A percentile compares a stretch with the other conserved stretches of the same genome.
Evolutionary conservation across 1,140 invertebrate genomes (phyloP).

Genomic region (Sitodiplosis mosellana): DNA sequence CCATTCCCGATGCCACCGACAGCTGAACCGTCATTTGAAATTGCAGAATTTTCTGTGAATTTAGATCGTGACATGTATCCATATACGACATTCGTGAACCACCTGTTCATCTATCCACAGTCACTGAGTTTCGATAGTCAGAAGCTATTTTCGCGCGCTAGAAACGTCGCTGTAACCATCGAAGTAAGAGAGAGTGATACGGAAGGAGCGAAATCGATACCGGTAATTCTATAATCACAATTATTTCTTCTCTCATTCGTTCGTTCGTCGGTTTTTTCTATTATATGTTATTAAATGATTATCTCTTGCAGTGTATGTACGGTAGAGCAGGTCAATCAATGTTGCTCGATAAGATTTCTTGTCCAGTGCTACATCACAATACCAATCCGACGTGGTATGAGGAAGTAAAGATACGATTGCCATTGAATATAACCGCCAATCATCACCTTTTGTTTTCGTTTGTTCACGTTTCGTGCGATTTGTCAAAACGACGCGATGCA

Average conservation of each 20-base stretch:
- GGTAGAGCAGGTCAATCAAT: conserved; percentile 43
- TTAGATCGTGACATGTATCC: conserved; percentile 54
- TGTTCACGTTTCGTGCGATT: conserved; percentile 73
- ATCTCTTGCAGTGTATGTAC: conserved; percentile 47
- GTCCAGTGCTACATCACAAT: conserved; percentile 62
- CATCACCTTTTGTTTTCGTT: conserved; percentile 82
- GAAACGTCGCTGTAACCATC: conserved; percentile 78
- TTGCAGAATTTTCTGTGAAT: conserved; percentile 60
- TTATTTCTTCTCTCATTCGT: neutral
- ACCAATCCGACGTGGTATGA: conserved; percentile 67
- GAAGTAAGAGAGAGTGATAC: conserved; percentile 66
- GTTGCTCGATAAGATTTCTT: conserved; percentile 41
- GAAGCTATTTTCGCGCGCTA: conserved; percentile 73
- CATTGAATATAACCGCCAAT: conserved; percentile 50
- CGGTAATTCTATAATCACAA: conserved; percentile 28
- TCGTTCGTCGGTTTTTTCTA: neutral
- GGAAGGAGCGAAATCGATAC: conserved; percentile 45
- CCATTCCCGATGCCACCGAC: conserved; percentile 58
- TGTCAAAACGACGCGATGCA: conserved; percentile 58
- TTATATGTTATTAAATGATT: neutral
- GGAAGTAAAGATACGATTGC: conserved; percentile 74
- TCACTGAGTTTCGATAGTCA: conserved; percentile 79
- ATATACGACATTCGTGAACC: conserved; percentile 64
- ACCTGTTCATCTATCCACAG: conserved; percentile 79
- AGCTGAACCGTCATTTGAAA: conserved; percentile 53